Percentiles rank a stretch among this genome's conserved stretches.
Evolutionary conservation across 2,113 vertebrate species (phyloP).

Genomic region (Cnemophilus loriae): DNA sequence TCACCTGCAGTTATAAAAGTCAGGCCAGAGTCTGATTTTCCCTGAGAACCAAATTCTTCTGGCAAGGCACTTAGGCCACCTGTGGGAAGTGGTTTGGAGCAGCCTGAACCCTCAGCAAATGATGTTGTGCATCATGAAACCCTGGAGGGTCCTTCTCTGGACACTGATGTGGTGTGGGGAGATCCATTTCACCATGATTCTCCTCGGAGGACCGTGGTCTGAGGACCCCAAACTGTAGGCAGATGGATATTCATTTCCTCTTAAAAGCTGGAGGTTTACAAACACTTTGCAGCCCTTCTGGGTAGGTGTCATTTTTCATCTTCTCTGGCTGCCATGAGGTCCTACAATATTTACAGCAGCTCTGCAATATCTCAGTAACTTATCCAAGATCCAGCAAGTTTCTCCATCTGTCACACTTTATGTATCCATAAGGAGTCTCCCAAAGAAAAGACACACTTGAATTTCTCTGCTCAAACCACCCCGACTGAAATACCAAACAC

Average conservation of each 20-base stretch:
- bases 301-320: neutral
- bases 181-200: neutral
- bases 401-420: neutral
- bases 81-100: neutral
- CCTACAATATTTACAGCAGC: slow-evolving; percentile 20
- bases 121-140: neutral
- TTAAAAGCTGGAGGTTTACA: neutral
- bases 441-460: neutral
- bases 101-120: neutral
- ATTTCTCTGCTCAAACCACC: neutral
- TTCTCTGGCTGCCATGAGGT: neutral
- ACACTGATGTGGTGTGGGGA: neutral
- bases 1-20: neutral
- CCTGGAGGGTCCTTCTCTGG: neutral
- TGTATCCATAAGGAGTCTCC: neutral
- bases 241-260: neutral
- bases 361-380: neutral
- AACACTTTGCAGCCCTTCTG: neutral
- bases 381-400: neutral
- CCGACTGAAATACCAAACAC: neutral
- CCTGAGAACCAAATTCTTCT: neutral
- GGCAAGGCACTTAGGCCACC: no score
- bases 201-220: neutral
- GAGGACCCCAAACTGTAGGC: neutral
- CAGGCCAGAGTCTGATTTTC: neutral